phyloP scores from a whole-genome alignment of 2,797 vertebrate genomes.

The Lacerta agilis region DNA sequence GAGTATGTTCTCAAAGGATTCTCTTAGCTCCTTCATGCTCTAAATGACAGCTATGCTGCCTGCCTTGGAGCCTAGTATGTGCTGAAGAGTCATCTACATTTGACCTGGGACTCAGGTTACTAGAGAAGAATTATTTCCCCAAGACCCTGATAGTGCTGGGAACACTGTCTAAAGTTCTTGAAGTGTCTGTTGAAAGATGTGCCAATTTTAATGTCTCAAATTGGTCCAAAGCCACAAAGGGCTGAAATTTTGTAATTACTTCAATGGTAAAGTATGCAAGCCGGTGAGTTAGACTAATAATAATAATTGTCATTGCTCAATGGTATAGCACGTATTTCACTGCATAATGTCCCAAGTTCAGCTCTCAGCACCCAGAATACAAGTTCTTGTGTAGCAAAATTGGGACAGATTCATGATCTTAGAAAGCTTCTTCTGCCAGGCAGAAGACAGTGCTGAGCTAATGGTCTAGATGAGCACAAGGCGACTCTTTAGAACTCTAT shows the following conservation, averaged over 20 bases:
- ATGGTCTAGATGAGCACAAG: neutral
- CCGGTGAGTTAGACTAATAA: neutral
- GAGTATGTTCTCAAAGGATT: neutral
- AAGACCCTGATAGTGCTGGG: neutral
- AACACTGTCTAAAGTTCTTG: neutral
- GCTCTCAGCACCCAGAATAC: neutral
- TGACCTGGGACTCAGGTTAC: constrained; percentile 31
- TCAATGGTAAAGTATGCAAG: neutral
- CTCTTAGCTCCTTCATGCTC: constrained; percentile 16
- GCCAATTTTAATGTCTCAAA: neutral
- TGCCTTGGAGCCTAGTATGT: neutral
- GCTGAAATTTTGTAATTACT: neutral
- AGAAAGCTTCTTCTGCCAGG: neutral
- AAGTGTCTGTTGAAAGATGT: neutral
- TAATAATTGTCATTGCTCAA: too few relatives aligned
- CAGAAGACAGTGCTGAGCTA: neutral
- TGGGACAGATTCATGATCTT: neutral
- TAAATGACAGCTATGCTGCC: neutral
- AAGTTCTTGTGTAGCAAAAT: neutral
- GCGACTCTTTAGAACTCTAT: neutral
- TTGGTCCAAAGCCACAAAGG: neutral
- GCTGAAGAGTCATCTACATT: constrained; percentile 1
- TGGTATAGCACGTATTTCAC: neutral
- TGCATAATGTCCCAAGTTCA: neutral
- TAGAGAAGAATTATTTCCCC: constrained; percentile 27